These are phyloP conservation scores for Istiophorus platypterus DNA, from an alignment of 2,113 vertebrate species.

Conservation along the genomic window DNA sequence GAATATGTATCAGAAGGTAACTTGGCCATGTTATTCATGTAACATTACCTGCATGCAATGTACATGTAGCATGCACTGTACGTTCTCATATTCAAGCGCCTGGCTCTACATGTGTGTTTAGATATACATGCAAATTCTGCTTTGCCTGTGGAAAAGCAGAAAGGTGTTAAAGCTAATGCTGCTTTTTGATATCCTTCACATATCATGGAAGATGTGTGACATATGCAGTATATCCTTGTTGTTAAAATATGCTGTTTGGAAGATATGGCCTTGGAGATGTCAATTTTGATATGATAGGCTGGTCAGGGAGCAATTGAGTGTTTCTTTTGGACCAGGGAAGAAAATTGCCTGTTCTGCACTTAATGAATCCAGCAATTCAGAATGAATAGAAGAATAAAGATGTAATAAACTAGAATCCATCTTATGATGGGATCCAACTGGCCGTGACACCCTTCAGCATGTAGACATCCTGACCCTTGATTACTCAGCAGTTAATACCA, in stretches of 20 bases:
- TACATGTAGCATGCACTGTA: constrained; percentile 27
- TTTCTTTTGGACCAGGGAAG: constrained; percentile 22
- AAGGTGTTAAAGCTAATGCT: constrained; percentile 6
- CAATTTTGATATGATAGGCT: constrained; percentile 33
- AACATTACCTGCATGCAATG: constrained; percentile 50
- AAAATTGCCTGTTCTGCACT: constrained; percentile 39
- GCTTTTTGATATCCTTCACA: background rate
- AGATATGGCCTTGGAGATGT: constrained; percentile 53
- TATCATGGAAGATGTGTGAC: constrained; percentile 12
- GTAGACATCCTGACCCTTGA: too few relatives aligned
- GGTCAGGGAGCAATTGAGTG: constrained; percentile 16
- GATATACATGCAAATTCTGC: constrained; percentile 37
- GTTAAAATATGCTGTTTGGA: constrained; percentile 33
- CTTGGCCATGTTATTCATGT: constrained; percentile 67
- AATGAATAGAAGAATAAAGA: constrained; percentile 39
- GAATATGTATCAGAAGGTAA: constrained; percentile 49
- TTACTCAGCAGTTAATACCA: too few relatives aligned
- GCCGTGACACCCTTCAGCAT: too few relatives aligned
- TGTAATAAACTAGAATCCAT: background rate
- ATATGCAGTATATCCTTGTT: constrained; percentile 18
- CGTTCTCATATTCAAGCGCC: constrained; percentile 22
- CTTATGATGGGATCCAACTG: too few relatives aligned
- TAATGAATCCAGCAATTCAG: constrained; percentile 53
- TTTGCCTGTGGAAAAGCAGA: constrained; percentile 2
- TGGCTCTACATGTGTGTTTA: constrained; percentile 38